Percentiles rank a stretch among this genome's conserved stretches.
Conservation (phyloP, 2,888 invertebrate species). For the Drosophila seclusa region DNA sequence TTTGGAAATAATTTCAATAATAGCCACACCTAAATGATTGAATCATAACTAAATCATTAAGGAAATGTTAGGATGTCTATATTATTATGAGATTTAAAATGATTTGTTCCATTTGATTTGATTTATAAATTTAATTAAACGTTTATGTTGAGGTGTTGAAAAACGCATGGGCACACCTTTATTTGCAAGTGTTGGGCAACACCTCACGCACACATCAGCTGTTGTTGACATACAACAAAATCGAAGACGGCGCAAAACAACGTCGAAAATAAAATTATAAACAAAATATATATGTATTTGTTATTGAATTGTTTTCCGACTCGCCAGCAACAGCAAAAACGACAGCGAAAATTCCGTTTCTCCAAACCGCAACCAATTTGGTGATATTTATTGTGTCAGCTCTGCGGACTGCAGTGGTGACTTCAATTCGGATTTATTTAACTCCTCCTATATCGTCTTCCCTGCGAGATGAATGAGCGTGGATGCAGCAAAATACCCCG, state of each 20-base stretch:
- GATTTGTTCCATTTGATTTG: neutral
- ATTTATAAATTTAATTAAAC: slow-evolving; percentile 8
- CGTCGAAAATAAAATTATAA: slow-evolving; percentile 17
- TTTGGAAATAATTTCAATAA: neutral
- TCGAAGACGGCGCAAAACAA: slow-evolving; percentile 45
- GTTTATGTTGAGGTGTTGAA: slow-evolving; percentile 19
- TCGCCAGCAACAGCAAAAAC: slow-evolving; percentile 13
- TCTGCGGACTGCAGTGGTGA: slow-evolving; percentile 22
- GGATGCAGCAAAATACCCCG: slow-evolving; percentile 57
- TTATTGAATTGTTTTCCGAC: neutral
- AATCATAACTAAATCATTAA: neutral
- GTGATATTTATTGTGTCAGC: slow-evolving; percentile 1
- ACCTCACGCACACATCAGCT: slow-evolving; percentile 45
- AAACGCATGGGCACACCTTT: slow-evolving; percentile 9
- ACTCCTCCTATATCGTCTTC: slow-evolving; percentile 20
- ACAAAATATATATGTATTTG: slow-evolving; percentile 4
- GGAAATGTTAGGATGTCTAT: neutral
- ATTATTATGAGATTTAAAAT: neutral
- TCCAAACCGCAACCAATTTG: neutral
- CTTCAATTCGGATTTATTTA: slow-evolving; percentile 11
- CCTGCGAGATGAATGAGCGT: slow-evolving; percentile 39
- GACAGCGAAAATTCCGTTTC: neutral
- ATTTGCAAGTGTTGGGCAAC: slow-evolving; percentile 11
- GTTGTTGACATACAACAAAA: slow-evolving; percentile 50
- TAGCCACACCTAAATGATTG: neutral